Evolutionary conservation across 2,888 invertebrate species (phyloP).

Genomic region (Lycaena phlaeas): DNA sequence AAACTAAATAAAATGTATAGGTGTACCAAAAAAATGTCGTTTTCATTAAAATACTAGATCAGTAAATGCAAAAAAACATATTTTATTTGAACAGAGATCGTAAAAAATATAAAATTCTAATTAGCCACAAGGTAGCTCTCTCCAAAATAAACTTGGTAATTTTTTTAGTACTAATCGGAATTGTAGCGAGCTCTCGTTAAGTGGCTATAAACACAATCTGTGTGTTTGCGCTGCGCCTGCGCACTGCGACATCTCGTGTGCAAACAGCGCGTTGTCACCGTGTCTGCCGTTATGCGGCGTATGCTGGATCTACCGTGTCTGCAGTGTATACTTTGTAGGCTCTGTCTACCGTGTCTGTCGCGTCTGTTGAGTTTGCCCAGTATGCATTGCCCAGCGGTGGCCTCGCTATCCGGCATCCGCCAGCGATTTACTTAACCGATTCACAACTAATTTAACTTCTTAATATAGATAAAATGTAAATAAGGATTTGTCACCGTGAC

Average conservation of each 20-base stretch:
- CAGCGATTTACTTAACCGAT: conserved; percentile 52
- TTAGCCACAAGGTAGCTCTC: conserved; percentile 56
- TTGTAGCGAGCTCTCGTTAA: conserved; percentile 62
- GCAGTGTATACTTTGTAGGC: too few relatives aligned
- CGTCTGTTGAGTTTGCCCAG: too few relatives aligned
- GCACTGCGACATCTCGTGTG: conserved; percentile 49
- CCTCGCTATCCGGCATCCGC: conserved; percentile 52
- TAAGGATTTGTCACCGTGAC: not conserved
- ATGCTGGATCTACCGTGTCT: too few relatives aligned
- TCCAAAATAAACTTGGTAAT: conserved; percentile 49
- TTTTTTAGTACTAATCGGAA: conserved; percentile 67
- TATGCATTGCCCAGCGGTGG: too few relatives aligned
- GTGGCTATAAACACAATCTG: conserved; percentile 71
- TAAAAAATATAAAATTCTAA: conserved; percentile 14
- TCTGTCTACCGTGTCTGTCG: too few relatives aligned
- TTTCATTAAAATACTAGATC: too few relatives aligned
- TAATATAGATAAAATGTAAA: not conserved
- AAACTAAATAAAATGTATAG: too few relatives aligned
- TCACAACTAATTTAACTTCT: not conserved
- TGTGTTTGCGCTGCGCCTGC: conserved; percentile 57
- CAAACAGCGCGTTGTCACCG: conserved; percentile 44
- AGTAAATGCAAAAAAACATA: too few relatives aligned
- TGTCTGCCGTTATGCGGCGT: too few relatives aligned
- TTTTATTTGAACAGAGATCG: too few relatives aligned
- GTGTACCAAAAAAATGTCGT: too few relatives aligned